These are phyloP conservation scores for Apis cerana DNA, from an alignment of 1,140 invertebrate genomes.

Conservation along the genomic window DNA sequence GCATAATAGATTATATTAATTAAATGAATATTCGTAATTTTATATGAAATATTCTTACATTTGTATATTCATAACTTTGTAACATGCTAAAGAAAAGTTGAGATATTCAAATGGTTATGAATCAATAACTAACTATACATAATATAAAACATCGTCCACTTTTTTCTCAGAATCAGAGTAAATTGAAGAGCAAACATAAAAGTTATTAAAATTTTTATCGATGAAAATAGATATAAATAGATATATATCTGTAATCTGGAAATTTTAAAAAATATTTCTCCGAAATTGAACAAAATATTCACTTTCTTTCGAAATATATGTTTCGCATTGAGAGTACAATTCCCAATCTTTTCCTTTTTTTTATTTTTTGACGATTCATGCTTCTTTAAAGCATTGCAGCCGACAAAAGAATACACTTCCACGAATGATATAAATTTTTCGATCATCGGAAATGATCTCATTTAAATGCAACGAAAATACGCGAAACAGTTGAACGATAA, in stretches of 20 bases:
- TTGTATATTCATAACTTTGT: background rate
- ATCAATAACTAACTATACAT: background rate
- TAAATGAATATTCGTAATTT: background rate
- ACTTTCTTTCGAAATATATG: background rate
- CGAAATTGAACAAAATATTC: background rate
- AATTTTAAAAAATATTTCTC: no score
- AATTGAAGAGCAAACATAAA: no score
- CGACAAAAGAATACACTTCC: background rate
- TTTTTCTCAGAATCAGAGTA: no score
- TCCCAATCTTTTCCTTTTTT: background rate
- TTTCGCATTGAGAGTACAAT: background rate
- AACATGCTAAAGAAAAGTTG: no score
- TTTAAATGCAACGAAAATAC: slow-evolving; percentile 14
- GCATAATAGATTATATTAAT: background rate
- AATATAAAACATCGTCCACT: no score
- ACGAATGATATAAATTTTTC: background rate
- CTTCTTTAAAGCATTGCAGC: background rate
- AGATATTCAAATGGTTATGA: background rate
- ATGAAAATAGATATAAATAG: no score
- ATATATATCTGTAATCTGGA: no score
- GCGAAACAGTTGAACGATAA: no score
- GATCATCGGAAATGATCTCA: background rate
- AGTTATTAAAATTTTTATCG: no score
- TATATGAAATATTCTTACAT: background rate
- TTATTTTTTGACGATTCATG: background rate